Base-by-base conservation (phyloP, 2,888 invertebrate species). In the Pandemis heparana region DNA sequence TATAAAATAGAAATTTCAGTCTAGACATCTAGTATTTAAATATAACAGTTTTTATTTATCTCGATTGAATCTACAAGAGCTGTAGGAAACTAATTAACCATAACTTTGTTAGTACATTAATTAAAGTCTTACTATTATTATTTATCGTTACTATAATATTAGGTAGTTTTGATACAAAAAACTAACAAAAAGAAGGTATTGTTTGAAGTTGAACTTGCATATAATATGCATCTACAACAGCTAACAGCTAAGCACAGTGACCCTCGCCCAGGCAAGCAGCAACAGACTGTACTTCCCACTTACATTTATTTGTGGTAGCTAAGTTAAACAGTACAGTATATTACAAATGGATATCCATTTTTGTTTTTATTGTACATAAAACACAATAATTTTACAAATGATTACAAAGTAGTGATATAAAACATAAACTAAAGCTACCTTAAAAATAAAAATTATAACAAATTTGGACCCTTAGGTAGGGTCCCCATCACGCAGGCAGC, bases 1-100 rank as follows among this genome's bases (percentile, higher is more conserved):
- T 56, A 56, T 53, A 56, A 56, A 56, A 56, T 56, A 56, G 56
- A 56, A 23, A 56, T 56, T 56, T 56, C 10, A 56, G 56, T 56
- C 56, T 23, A 56, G 23, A 23, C 56, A 23, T 56, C 56, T 56
- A 56, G 56, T 23, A 56, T 6, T 18, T 56, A 48, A 48, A 48
- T 48, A 23, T 56, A 56, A 56, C 23, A 56, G 23, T 48, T n/a
- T 48, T 48, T 48, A n/a, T 14, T 16, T 32, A 32, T n/a, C 23
- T 32, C n/a, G n/a, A n/a, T 48, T 48, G 48, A 23, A 56, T 23
- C 12, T 56, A 56, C 53, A 18, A 48, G 23, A 56, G 56, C 23
- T 12, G 56, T 56, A 56, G n/a, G 56, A 56, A 56, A 56, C 23
- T 56, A 56, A 56, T 12, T 10, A 56, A 56, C 23, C 5, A 10